These are phyloP conservation scores for Melanotaenia duboulayi DNA, from an alignment of 2,113 vertebrate species.

Conservation along the genomic window DNA sequence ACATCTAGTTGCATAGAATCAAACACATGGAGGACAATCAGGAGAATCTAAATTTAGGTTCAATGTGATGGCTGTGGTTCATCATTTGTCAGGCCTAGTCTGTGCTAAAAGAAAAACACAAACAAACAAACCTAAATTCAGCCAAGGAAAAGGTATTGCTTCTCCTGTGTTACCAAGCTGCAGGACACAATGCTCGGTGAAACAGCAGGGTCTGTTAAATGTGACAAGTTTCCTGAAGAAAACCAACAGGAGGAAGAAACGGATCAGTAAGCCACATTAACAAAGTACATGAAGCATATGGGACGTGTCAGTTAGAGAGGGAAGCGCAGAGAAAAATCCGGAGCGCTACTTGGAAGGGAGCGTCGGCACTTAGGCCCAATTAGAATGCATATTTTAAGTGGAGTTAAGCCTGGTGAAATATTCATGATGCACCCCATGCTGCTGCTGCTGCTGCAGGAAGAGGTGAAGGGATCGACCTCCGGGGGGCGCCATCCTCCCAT, in stretches of 20 bases:
- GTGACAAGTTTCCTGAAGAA: conserved; percentile 31
- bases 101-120: no score
- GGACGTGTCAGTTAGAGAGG: conserved; percentile 64
- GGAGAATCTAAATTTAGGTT: no score
- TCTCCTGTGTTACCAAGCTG: neutral
- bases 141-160: neutral
- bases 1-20: no score
- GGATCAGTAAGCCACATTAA: conserved; percentile 47
- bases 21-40: no score
- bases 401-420: conserved; percentile 79
- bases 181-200: conserved; percentile 3
- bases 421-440: conserved; percentile 70
- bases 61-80: no score
- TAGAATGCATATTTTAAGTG: conserved; percentile 80
- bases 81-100: no score
- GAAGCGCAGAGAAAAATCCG: conserved; percentile 36
- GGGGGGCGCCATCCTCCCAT: conserved; percentile 70
- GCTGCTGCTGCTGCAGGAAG: conserved; percentile 24
- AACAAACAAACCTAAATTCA: neutral
- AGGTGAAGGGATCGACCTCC: conserved; percentile 46
- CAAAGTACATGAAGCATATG: conserved; percentile 60
- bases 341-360: conserved; percentile 69
- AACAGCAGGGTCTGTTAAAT: conserved; percentile 10
- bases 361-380: conserved; percentile 78
- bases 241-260: conserved; percentile 28